A percentile compares a stretch with the other conserved stretches of the same genome.
Conservation (phyloP, 1,140 invertebrate species). For the Carposina sasakii region DNA sequence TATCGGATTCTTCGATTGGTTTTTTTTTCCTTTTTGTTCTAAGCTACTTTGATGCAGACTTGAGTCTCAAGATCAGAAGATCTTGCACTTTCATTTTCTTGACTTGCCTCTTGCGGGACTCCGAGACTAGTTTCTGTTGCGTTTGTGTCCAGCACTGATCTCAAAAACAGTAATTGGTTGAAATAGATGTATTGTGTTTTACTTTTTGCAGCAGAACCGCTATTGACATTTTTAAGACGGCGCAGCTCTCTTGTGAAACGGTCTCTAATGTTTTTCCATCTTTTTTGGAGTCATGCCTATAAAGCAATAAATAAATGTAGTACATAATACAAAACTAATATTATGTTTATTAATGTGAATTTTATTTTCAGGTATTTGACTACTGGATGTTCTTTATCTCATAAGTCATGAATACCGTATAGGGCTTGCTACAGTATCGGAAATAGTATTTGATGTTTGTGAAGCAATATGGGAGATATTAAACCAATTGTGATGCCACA, state of each 20-base stretch:
- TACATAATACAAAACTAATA: slow-evolving; percentile 10
- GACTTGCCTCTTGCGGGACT: slow-evolving; percentile 24
- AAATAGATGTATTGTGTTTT: slow-evolving; percentile 15
- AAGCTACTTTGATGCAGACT: slow-evolving; percentile 27
- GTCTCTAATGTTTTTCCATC: slow-evolving; percentile 20
- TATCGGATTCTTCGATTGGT: slow-evolving; percentile 24
- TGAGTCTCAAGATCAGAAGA: slow-evolving; percentile 25
- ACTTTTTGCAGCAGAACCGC: slow-evolving; percentile 17
- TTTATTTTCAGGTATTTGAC: slow-evolving; percentile 6
- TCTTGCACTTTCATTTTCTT: slow-evolving; percentile 24
- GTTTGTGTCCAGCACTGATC: slow-evolving; percentile 21
- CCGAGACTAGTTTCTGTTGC: slow-evolving; percentile 25
- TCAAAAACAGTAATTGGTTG: slow-evolving; percentile 20
- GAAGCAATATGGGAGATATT: slow-evolving; percentile 10
- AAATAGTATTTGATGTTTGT: slow-evolving; percentile 10
- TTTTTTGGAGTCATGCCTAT: slow-evolving; percentile 19
- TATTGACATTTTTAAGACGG: slow-evolving; percentile 17
- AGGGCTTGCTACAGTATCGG: slow-evolving; percentile 4
- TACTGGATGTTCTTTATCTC: slow-evolving; percentile 3
- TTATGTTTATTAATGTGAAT: slow-evolving; percentile 11
- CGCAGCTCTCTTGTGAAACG: slow-evolving; percentile 20
- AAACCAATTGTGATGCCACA: slow-evolving; percentile 9
- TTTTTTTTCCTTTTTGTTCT: slow-evolving; percentile 27
- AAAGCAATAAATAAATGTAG: slow-evolving; percentile 17
- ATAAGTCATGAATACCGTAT: slow-evolving; percentile 8